Percentiles rank a stretch among this genome's conserved stretches.
phyloP scores from a whole-genome alignment of 2,797 vertebrate species.

The Rachycentron canadum region DNA sequence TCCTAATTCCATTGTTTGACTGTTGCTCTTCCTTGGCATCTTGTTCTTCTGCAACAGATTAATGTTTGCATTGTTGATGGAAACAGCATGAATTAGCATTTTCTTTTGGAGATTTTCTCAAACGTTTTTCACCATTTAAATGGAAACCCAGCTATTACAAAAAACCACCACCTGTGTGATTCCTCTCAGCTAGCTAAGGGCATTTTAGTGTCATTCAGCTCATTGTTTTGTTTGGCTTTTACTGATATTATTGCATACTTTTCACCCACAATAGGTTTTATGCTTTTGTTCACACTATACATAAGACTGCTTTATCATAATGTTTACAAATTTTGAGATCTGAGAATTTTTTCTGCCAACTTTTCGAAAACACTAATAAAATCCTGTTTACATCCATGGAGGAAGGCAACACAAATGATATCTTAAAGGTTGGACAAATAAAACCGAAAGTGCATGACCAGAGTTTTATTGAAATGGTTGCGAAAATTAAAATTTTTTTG shows the following conservation, averaged over 20 bases:
- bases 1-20: no score
- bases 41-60: no score
- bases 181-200: background rate
- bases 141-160: background rate
- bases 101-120: background rate
- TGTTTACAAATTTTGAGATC: background rate
- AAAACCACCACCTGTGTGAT: background rate
- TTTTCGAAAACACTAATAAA: background rate
- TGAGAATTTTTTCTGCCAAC: background rate
- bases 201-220: background rate
- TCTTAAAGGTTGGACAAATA: background rate
- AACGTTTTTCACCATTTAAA: background rate
- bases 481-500: background rate
- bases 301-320: background rate
- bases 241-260: background rate
- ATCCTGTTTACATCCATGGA: background rate
- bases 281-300: background rate
- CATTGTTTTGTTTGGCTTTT: background rate
- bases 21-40: background rate
- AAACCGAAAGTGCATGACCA: background rate
- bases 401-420: background rate
- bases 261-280: background rate
- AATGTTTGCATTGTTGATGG: background rate
- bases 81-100: background rate
- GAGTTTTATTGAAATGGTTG: background rate